A percentile compares a stretch with the other conserved stretches of the same genome.
Evolutionary conservation across 2,797 vertebrate genomes (phyloP).

Genomic region (Myotis findleyi): DNA sequence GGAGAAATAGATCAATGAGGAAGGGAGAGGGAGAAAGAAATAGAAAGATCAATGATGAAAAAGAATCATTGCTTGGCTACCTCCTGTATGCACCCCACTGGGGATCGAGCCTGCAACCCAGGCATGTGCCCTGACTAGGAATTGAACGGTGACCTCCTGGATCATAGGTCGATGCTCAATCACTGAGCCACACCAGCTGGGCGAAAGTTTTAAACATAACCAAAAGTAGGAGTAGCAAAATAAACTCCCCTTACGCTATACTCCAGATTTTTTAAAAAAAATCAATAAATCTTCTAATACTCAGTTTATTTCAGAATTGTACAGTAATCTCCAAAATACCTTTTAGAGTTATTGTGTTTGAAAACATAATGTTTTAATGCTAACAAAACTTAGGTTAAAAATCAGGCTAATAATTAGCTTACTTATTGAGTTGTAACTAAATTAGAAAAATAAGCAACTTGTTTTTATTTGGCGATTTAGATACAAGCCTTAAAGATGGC

Average conservation of each 20-base stretch:
- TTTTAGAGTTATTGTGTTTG: constrained; percentile 21
- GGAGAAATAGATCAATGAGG: too few species aligned
- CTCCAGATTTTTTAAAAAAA: background rate
- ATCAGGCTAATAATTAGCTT: constrained; percentile 47
- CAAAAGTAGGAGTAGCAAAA: background rate
- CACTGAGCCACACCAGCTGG: too few species aligned
- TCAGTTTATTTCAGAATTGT: constrained; percentile 22
- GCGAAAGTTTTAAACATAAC: background rate
- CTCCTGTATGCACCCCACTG: too few species aligned
- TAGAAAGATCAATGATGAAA: too few species aligned
- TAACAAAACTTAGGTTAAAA: constrained; percentile 24
- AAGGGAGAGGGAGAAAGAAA: too few species aligned
- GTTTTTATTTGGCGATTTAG: constrained; percentile 85
- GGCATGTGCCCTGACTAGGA: too few species aligned
- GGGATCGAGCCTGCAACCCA: too few species aligned
- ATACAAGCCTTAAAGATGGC: constrained; percentile 99
- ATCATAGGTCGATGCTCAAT: too few species aligned
- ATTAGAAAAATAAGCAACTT: constrained; percentile 70
- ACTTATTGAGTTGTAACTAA: background rate
- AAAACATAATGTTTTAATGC: constrained; percentile 48
- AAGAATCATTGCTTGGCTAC: too few species aligned
- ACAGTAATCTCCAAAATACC: background rate
- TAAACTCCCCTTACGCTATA: background rate
- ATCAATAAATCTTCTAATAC: background rate
- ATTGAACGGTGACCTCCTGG: too few species aligned